Evolutionary conservation across 2,113 vertebrate genomes (phyloP).

Genomic region (Procapra przewalskii): DNA sequence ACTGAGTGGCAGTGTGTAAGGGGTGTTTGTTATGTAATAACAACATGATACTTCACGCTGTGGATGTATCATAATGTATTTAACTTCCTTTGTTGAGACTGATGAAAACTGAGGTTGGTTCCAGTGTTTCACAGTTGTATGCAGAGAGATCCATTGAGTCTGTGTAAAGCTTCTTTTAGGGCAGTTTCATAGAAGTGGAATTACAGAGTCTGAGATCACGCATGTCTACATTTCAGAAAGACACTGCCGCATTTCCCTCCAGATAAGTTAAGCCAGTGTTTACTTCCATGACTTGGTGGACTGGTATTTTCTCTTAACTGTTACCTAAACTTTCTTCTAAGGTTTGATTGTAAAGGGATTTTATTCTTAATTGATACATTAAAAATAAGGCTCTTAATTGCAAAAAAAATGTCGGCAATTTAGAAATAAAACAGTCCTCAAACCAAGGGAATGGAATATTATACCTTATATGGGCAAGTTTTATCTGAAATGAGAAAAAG

Average conservation of each 20-base stretch:
- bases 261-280: neutral
- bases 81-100: neutral
- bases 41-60: neutral
- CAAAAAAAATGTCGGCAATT: neutral
- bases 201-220: neutral
- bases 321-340: neutral
- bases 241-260: neutral
- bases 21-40: neutral
- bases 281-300: neutral
- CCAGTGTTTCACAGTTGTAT: neutral
- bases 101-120: neutral
- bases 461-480: neutral
- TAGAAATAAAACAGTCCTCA: neutral
- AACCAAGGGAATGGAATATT: neutral
- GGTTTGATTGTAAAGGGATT: neutral
- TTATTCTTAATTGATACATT: neutral
- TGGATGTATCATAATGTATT: neutral
- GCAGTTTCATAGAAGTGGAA: neutral
- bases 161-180: neutral
- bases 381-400: neutral
- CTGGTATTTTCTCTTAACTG: neutral
- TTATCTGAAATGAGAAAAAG: neutral
- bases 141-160: neutral
- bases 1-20: neutral
- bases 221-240: neutral